Conservation (phyloP, 2,113 vertebrate species). For the Centropus unirufus region DNA sequence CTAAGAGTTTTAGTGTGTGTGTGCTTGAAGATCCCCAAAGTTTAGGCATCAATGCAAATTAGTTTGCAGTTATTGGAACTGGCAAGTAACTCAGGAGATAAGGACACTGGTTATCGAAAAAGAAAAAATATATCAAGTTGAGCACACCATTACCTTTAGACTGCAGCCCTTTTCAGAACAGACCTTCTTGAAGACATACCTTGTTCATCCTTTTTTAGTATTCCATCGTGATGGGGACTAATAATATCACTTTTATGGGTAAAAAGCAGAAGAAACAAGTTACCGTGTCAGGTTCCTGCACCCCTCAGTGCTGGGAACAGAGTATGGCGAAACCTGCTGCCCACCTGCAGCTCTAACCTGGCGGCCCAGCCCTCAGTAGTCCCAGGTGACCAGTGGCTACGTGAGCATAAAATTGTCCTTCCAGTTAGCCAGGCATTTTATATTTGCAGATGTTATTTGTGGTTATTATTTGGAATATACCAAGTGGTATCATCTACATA, state of each 20-base stretch:
- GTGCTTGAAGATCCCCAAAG: neutral
- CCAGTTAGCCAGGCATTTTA: neutral
- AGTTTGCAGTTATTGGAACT: neutral
- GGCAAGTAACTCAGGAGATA: neutral
- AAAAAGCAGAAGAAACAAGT: neutral
- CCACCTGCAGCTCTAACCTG: neutral
- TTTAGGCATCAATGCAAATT: neutral
- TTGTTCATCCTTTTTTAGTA: neutral
- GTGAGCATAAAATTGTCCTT: neutral
- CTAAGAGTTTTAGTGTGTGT: neutral
- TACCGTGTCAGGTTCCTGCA: neutral
- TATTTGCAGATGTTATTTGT: neutral
- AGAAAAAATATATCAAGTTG: neutral
- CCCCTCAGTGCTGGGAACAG: neutral
- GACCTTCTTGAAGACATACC: neutral
- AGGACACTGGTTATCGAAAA: neutral
- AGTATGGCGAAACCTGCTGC: neutral
- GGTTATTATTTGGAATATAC: neutral
- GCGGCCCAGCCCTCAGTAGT: neutral
- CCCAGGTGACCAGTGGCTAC: neutral
- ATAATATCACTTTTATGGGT: neutral
- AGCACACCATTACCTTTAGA: neutral
- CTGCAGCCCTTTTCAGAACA: neutral
- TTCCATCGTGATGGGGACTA: rapidly evolving
- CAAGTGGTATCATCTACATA: neutral